Evolutionary conservation across 2,797 vertebrate genomes (phyloP).

Genomic region (Mionectes olivaceus): DNA sequence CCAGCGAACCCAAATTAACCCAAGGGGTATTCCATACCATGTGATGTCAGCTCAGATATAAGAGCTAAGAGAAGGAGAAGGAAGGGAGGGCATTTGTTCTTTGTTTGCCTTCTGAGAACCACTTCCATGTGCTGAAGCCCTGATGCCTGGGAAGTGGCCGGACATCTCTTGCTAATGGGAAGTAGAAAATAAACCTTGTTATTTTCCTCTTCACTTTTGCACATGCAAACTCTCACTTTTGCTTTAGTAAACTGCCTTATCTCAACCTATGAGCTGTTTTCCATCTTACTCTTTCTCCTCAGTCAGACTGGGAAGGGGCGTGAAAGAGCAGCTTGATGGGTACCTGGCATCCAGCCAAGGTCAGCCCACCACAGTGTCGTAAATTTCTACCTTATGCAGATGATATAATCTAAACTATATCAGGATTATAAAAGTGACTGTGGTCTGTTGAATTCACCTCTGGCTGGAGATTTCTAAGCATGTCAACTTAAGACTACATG

Average conservation of each 20-base stretch:
- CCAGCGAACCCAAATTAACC: neutral
- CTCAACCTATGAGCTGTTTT: neutral
- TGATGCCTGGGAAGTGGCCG: neutral
- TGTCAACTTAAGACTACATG: neutral
- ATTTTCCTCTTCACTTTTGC: neutral
- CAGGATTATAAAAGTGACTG: neutral
- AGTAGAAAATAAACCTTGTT: neutral
- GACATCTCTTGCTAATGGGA: neutral
- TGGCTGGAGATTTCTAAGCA: neutral
- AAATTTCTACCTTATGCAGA: neutral
- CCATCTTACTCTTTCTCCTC: neutral
- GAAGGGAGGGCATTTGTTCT: neutral
- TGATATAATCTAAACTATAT: neutral
- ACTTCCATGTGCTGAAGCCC: neutral
- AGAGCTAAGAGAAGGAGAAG: neutral
- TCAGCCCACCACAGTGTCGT: neutral
- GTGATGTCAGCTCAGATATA: neutral
- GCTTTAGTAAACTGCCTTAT: neutral
- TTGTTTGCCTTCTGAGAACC: neutral
- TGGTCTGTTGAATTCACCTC: neutral
- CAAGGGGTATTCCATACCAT: neutral
- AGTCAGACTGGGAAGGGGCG: neutral
- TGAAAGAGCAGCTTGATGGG: too few species aligned
- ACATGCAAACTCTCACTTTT: neutral
- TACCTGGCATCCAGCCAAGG: neutral